Percentiles rank a stretch among this genome's conserved stretches.
phyloP scores from a whole-genome alignment of 2,797 vertebrate genomes.

The Myiotriccus ornatus region DNA sequence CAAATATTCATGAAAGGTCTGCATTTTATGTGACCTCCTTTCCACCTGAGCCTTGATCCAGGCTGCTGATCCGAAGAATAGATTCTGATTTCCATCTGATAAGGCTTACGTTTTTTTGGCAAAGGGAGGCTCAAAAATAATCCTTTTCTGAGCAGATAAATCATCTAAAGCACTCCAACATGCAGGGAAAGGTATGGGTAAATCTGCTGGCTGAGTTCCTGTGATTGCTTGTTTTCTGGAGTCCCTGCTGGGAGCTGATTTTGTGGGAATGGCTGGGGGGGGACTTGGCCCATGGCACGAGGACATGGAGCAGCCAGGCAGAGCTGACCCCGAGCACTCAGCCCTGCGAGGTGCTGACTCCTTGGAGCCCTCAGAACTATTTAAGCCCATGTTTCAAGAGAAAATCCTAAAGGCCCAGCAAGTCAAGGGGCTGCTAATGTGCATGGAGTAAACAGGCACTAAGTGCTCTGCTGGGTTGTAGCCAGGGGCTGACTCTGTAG shows the following conservation, averaged over 20 bases:
- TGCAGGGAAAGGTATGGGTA: background rate
- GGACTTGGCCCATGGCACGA: rapidly evolving
- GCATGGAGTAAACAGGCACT: rapidly evolving
- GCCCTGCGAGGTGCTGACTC: rapidly evolving
- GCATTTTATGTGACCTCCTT: conserved; percentile 41
- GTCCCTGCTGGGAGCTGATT: background rate
- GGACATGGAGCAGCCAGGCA: rapidly evolving
- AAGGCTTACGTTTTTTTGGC: conserved; percentile 34
- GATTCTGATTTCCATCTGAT: conserved; percentile 61
- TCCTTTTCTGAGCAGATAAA: conserved; percentile 58
- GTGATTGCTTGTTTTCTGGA: background rate
- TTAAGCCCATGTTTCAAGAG: rapidly evolving
- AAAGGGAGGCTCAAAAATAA: conserved; percentile 48
- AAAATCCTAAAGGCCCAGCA: background rate
- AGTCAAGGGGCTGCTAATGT: background rate
- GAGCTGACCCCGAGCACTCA: background rate
- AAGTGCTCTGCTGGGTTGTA: background rate
- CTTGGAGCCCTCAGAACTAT: rapidly evolving
- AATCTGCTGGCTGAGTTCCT: background rate
- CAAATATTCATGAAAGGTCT: conserved; percentile 22
- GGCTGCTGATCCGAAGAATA: conserved; percentile 35
- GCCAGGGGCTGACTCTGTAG: background rate
- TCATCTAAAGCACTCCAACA: conserved; percentile 7
- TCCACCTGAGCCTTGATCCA: conserved; percentile 46
- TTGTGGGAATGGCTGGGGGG: background rate